Percentiles rank a stretch among this genome's conserved stretches.
Evolutionary conservation across 2,797 vertebrate genomes (phyloP).

Genomic region (Spondyliosoma cantharus): DNA sequence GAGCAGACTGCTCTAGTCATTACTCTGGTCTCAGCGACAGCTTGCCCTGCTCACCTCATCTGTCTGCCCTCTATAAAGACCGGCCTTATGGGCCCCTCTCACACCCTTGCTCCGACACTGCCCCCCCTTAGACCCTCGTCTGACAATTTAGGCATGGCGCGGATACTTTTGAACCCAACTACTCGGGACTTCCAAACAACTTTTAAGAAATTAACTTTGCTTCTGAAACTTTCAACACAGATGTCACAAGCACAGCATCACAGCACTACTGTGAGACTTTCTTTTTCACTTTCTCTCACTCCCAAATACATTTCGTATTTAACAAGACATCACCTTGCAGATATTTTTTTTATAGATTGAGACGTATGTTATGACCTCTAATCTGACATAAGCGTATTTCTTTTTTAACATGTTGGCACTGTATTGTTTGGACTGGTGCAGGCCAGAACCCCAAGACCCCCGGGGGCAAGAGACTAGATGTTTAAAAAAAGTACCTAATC

Average conservation of each 20-base stretch:
- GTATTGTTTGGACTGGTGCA: neutral
- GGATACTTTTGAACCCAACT: slow-evolving; percentile 23
- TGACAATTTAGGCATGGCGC: slow-evolving; percentile 37
- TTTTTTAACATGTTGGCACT: neutral
- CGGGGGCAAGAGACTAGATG: neutral
- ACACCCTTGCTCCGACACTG: slow-evolving; percentile 44
- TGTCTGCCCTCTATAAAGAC: slow-evolving; percentile 77
- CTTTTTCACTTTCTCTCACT: neutral
- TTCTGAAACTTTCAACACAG: neutral
- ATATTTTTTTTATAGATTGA: neutral
- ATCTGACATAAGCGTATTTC: neutral
- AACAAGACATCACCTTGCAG: neutral
- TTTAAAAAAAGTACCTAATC: neutral
- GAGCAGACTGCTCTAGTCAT: slow-evolving; percentile 74
- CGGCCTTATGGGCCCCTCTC: slow-evolving; percentile 64
- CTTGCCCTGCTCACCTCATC: slow-evolving; percentile 80
- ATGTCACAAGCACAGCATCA: neutral
- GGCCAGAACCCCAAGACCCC: neutral
- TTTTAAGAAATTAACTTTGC: slow-evolving; percentile 5
- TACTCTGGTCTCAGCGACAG: slow-evolving; percentile 79
- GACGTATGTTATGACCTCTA: neutral
- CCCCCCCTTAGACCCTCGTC: slow-evolving; percentile 31
- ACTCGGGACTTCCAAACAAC: neutral
- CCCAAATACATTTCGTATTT: neutral
- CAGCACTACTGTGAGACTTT: neutral